phyloP scores from a whole-genome alignment of 2,113 vertebrate species.

The Hystrix cristata region DNA sequence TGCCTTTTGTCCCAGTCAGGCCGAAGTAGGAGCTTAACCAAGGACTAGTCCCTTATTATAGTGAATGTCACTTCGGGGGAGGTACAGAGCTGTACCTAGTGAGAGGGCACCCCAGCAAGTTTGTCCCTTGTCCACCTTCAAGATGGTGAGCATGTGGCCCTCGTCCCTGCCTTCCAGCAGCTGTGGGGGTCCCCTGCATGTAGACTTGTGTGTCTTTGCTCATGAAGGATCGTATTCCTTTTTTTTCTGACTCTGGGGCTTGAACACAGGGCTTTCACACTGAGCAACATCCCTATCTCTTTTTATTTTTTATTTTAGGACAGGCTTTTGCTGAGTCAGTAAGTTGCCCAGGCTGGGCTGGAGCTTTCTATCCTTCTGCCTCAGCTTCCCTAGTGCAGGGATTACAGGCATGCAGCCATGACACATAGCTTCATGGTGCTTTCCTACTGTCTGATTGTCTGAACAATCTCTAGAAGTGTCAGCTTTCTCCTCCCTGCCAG shows the following conservation, averaged over 20 bases:
- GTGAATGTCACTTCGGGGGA: background rate
- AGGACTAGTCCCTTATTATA: accelerated
- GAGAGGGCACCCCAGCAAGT: accelerated
- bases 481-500: background rate
- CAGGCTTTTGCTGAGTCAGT: background rate
- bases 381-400: background rate
- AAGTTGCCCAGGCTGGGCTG: background rate
- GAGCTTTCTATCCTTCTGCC: background rate
- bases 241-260: background rate
- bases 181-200: background rate
- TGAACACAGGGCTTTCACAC: background rate
- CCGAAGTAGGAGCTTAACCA: background rate
- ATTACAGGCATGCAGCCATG: background rate
- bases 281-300: background rate
- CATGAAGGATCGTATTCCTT: accelerated
- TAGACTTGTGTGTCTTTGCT: background rate
- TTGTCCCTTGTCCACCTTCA: accelerated
- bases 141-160: accelerated
- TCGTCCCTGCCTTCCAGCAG: background rate
- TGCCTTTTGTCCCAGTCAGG: background rate
- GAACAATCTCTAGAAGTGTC: accelerated
- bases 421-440: background rate
- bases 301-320: background rate
- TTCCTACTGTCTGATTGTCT: too few relatives aligned
- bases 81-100: accelerated